Percentiles rank a stretch among this genome's conserved stretches.
These are phyloP conservation scores for Callosobruchus maculatus DNA, from an alignment of 2,888 invertebrate species.

Conservation along the genomic window DNA sequence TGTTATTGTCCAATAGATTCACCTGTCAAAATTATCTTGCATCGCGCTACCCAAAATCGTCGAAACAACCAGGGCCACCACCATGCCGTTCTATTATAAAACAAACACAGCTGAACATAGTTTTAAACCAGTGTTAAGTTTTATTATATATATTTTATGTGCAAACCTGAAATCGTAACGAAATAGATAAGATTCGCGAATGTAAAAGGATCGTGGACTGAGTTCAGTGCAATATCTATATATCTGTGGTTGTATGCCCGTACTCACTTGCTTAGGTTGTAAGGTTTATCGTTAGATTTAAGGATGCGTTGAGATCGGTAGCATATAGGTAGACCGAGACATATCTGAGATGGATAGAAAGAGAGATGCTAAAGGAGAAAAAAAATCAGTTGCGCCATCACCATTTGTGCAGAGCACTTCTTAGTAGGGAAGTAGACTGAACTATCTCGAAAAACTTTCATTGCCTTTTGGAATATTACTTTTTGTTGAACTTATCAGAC, in stretches of 20 bases:
- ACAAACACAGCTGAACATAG: slow-evolving; percentile 41
- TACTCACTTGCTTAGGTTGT: slow-evolving; percentile 36
- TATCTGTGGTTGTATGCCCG: slow-evolving; percentile 46
- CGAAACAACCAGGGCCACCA: not conserved
- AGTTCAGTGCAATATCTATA: slow-evolving; percentile 51
- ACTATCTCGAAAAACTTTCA: no score
- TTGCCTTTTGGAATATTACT: no score
- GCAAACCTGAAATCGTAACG: slow-evolving; percentile 23
- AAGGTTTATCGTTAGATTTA: slow-evolving; percentile 16
- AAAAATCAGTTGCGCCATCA: no score
- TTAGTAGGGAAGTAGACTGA: no score
- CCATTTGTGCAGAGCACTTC: no score
- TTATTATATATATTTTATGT: slow-evolving; percentile 47
- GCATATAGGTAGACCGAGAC: no score
- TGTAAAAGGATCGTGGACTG: slow-evolving; percentile 39
- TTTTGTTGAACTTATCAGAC: no score
- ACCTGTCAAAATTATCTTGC: no score
- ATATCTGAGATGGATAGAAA: no score
- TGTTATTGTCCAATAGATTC: no score
- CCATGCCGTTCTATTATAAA: not conserved
- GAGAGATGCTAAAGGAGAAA: no score
- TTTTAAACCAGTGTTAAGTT: slow-evolving; percentile 50
- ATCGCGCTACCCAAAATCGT: not conserved
- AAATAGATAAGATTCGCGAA: not conserved
- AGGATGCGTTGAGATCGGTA: not conserved